These are phyloP conservation scores for Apogon talboti DNA, from an alignment of 2,797 vertebrate genomes.

Conservation along the genomic window DNA sequence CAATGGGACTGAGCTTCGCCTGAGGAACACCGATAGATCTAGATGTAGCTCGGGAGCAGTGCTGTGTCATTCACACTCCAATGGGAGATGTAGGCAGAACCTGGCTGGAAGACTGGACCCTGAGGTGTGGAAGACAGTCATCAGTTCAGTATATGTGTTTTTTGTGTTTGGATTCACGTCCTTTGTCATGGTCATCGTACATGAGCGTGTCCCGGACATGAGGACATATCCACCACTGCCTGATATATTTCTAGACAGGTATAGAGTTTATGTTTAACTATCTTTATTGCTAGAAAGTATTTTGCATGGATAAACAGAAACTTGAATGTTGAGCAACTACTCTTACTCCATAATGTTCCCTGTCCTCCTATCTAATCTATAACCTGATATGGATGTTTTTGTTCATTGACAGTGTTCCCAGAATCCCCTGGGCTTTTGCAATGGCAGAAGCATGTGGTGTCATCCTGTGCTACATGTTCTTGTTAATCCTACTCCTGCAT, in stretches of 20 bases:
- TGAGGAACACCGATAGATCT: constrained; percentile 80
- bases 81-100: constrained; percentile 93
- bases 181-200: constrained; percentile 99
- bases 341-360: constrained; percentile 22
- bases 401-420: constrained; percentile 87
- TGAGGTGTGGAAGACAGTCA: constrained; percentile 95
- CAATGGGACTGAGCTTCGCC: constrained; percentile 85
- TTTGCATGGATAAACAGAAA: constrained; percentile 10
- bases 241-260: constrained; percentile 99
- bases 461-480: constrained; percentile 96
- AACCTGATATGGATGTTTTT: constrained; percentile 45
- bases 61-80: constrained; percentile 89
- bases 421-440: constrained; percentile 98
- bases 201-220: constrained; percentile 98
- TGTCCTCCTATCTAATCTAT: constrained; percentile 59
- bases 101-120: constrained; percentile 90
- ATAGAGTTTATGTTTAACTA: constrained; percentile 52
- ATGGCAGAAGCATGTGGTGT: constrained; percentile 98
- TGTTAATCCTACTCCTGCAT: constrained; percentile 95
- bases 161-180: constrained; percentile 99
- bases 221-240: constrained; percentile 97
- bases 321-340: constrained; percentile 17
- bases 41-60: constrained; percentile 68
- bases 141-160: constrained; percentile 95
- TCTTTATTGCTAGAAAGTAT: not conserved